Percentiles rank a stretch among this genome's conserved stretches.
phyloP scores from a whole-genome alignment of 1,140 invertebrate genomes.

The Thaumatotibia leucotreta region DNA sequence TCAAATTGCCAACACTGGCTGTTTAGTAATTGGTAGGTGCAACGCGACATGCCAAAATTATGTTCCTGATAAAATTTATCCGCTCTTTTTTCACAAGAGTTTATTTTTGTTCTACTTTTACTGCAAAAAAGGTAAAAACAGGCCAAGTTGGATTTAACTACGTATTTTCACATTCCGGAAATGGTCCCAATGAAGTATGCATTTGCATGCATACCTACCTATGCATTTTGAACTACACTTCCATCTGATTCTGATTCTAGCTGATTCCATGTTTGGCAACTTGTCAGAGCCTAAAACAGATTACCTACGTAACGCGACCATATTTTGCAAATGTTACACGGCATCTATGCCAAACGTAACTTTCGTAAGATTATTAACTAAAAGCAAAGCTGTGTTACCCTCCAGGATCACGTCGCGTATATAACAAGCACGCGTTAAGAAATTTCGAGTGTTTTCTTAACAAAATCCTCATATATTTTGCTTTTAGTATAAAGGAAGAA shows the following conservation, averaged over 20 bases:
- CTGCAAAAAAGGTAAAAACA: background rate
- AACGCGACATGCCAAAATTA: background rate
- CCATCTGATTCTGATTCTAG: background rate
- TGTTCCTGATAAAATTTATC: background rate
- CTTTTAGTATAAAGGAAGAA: background rate
- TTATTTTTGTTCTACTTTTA: background rate
- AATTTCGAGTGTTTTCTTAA: slow-evolving; percentile 26
- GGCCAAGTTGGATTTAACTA: background rate
- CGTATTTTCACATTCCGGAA: background rate
- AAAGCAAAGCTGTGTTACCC: slow-evolving; percentile 45
- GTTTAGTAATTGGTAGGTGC: background rate
- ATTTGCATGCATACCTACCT: background rate
- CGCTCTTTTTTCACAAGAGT: background rate
- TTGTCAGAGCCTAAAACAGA: background rate
- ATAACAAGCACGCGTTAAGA: slow-evolving; percentile 29
- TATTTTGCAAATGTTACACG: background rate
- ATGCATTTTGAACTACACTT: background rate
- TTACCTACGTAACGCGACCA: background rate
- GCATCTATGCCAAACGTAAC: background rate
- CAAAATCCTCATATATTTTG: slow-evolving; percentile 6
- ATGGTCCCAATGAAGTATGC: no score
- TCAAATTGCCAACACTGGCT: background rate
- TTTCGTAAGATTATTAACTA: slow-evolving; percentile 36
- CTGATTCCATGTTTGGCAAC: background rate
- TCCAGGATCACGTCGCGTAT: slow-evolving; percentile 29